Evolutionary conservation across 2,888 invertebrate species (phyloP).

Genomic region (Rhamnusium bicolor): DNA sequence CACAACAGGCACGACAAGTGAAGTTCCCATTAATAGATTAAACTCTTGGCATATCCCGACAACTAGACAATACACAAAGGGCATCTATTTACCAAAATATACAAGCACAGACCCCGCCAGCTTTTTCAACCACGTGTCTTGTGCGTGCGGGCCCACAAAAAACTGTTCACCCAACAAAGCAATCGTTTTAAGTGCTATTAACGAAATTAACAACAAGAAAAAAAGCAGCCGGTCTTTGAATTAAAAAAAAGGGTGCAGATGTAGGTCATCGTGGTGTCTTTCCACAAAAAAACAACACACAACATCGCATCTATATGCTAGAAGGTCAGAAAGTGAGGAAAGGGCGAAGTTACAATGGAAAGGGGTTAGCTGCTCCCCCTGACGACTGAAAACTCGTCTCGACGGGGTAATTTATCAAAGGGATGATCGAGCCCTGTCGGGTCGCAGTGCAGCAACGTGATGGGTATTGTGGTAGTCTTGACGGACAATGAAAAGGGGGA

Average conservation of each 20-base stretch:
- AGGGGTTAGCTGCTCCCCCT: slow-evolving; percentile 21
- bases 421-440: slow-evolving; percentile 33
- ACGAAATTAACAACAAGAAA: slow-evolving; percentile 54
- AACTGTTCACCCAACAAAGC: slow-evolving; percentile 40
- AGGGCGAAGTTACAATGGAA: slow-evolving; percentile 30
- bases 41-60: slow-evolving; percentile 32
- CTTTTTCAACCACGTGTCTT: slow-evolving; percentile 41
- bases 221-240: slow-evolving; percentile 26
- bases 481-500: slow-evolving; percentile 28
- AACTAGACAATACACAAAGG: slow-evolving; percentile 28
- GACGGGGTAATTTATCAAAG: slow-evolving; percentile 37
- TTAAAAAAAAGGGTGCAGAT: slow-evolving; percentile 4
- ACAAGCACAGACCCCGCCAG: slow-evolving; percentile 35
- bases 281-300: slow-evolving; percentile 32
- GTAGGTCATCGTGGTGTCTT: slow-evolving; percentile 10
- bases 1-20: not conserved
- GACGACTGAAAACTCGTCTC: slow-evolving; percentile 22
- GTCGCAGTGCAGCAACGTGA: slow-evolving; percentile 27
- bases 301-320: slow-evolving; percentile 29
- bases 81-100: slow-evolving; percentile 30
- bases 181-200: slow-evolving; percentile 52
- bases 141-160: slow-evolving; percentile 39
- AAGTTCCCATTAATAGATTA: slow-evolving; percentile 19
- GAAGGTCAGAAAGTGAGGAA: slow-evolving; percentile 41
- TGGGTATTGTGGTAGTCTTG: slow-evolving; percentile 36